Evolutionary conservation across 92 coral and sea anemone species (phyloP), one percentile per base, ranked within the genome.

Genomic region (Meandrina meandrites): DNA sequence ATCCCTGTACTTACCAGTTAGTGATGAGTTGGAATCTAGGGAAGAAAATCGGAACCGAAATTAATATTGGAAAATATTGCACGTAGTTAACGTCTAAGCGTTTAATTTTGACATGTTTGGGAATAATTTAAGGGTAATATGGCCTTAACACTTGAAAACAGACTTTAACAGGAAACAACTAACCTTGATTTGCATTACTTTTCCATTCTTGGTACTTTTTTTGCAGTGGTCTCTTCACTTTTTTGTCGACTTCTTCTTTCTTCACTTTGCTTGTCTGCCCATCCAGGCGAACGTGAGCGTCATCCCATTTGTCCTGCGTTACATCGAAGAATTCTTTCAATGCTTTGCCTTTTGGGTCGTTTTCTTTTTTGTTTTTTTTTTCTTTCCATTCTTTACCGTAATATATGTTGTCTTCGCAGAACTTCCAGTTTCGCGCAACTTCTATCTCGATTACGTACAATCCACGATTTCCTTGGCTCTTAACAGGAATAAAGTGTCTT

Each of bases 401-500:
- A 79, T 91, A 91, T 0, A 91, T 37, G 22, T 34, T 54, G 14
- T 91, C 94, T 86, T 77, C 88, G 45, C 94, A 88, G 58, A 75
- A 70, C 45, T 21, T 64, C 91, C 91, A 91, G 1, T 91, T 86
- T 18, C 94, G 92, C 68, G 64, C 77, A n/a, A 88, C 89, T 67
- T 91, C 94, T 34, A 91, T 83, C 58, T 91, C 94, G 24, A 91
- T 71, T 1, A 91, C 92, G 17, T 91, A 85, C 47, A 84, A 12
- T 0, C 18, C 54, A 34, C 79, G 47, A 36, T 35, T 32, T 57
- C 83, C 80, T 57, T 78, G 22, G 24, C 62, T 75, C 12, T 70
- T 54, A 8, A 91, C 94, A 19, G 88, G 94, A 31, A 91, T 81
- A 56, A 88, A 88, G 58, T 88, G 54, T 1, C 80, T 75, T 31